A percentile compares a stretch with the other conserved stretches of the same genome.
Conservation (phyloP, 1,140 invertebrate genomes). For the Heliconius melpomene region DNA sequence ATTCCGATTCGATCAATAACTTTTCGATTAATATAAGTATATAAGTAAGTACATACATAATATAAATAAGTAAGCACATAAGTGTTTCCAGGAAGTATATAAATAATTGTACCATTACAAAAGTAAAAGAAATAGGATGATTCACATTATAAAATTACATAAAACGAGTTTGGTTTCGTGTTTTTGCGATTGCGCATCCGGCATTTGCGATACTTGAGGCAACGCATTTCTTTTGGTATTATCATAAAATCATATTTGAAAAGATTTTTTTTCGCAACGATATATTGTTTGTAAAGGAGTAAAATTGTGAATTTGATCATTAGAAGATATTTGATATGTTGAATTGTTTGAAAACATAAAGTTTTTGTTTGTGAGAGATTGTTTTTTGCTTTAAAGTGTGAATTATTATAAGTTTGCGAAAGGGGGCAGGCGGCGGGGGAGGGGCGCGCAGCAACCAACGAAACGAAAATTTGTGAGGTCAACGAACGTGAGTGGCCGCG, state of each 20-base stretch:
- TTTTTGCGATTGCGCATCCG: slow-evolving; percentile 58
- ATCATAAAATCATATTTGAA: slow-evolving; percentile 33
- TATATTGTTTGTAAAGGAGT: slow-evolving; percentile 2
- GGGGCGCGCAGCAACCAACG: slow-evolving; percentile 66
- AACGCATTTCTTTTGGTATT: slow-evolving; percentile 38
- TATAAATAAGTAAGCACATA: slow-evolving; percentile 24
- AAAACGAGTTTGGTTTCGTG: slow-evolving; percentile 52
- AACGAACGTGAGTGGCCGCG: slow-evolving; percentile 74
- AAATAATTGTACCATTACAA: slow-evolving; percentile 37
- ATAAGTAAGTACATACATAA: no score
- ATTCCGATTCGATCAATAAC: slow-evolving; percentile 36
- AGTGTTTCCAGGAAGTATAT: slow-evolving; percentile 38
- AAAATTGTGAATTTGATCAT: slow-evolving; percentile 29
- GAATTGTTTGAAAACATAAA: slow-evolving; percentile 12
- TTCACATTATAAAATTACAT: slow-evolving; percentile 57
- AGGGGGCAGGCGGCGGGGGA: slow-evolving; percentile 46
- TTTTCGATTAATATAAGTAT: slow-evolving; percentile 31
- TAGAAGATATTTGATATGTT: slow-evolving; percentile 18
- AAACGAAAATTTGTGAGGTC: slow-evolving; percentile 80
- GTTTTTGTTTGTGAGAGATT: slow-evolving; percentile 13
- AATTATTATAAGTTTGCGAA: slow-evolving; percentile 60
- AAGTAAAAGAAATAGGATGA: slow-evolving; percentile 43
- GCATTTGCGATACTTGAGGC: slow-evolving; percentile 37
- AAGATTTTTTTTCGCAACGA: slow-evolving; percentile 26
- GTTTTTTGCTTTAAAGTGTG: slow-evolving; percentile 56